These are phyloP conservation scores for Lysiphlebus fabarum DNA, from an alignment of 1,140 invertebrate genomes.

Conservation along the genomic window DNA sequence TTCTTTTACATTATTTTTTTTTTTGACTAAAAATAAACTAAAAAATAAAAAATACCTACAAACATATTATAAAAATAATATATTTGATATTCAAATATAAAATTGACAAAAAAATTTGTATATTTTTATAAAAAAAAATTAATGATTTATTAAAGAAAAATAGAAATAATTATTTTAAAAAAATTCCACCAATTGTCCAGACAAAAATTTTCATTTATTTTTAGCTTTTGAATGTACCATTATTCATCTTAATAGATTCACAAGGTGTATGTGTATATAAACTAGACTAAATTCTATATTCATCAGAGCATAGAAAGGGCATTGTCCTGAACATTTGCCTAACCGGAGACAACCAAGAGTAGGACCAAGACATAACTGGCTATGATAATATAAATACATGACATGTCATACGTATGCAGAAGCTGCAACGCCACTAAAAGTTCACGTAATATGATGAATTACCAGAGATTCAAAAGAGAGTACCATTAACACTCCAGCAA, in stretches of 20 bases:
- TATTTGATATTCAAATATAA: too few species aligned
- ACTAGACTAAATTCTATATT: conserved; percentile 13
- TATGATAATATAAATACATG: too few species aligned
- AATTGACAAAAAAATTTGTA: too few species aligned
- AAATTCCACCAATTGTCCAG: too few species aligned
- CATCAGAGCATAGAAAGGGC: conserved; percentile 9
- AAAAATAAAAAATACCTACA: too few species aligned
- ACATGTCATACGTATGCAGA: conserved; percentile 28
- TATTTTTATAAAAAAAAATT: too few species aligned
- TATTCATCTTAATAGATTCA: conserved; percentile 31
- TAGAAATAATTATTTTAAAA: too few species aligned
- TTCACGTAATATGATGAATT: conserved; percentile 36
- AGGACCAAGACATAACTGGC: not conserved
- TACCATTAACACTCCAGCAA: conserved; percentile 39
- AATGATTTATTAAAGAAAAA: too few species aligned
- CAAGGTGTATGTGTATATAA: conserved; percentile 22
- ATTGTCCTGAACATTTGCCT: conserved; percentile 15
- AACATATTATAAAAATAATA: too few species aligned
- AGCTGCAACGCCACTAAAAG: conserved; percentile 16
- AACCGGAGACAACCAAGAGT: conserved; percentile 32
- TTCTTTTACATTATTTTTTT: too few species aligned
- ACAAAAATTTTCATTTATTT: too few species aligned
- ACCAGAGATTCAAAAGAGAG: conserved; percentile 33
- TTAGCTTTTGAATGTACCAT: conserved; percentile 17
- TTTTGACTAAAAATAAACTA: too few species aligned